Conservation (phyloP, 2,888 invertebrate genomes). For the Noctua comes region DNA sequence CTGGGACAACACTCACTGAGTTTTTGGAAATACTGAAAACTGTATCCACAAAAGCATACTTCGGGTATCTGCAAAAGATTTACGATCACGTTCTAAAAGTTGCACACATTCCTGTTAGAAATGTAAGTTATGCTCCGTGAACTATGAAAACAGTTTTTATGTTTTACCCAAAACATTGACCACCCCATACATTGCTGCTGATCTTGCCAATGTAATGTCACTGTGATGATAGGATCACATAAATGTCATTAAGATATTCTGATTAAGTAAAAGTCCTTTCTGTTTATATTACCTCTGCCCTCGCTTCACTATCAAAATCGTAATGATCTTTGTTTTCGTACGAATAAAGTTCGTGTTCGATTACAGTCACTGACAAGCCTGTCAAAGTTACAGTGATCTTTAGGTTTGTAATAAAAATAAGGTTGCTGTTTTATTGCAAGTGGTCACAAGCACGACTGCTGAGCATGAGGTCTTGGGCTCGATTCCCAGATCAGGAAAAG, state of each 20-base stretch:
- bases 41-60: constrained; percentile 77
- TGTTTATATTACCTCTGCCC: not conserved
- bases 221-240: not conserved
- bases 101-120: constrained; percentile 92
- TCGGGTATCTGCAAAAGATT: constrained; percentile 90
- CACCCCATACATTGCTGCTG: not conserved
- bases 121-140: constrained; percentile 86
- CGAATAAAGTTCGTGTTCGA: too few species aligned
- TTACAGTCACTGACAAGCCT: too few species aligned
- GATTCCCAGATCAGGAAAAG: too few species aligned
- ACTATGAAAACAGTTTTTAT: not conserved
- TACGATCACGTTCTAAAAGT: constrained; percentile 91
- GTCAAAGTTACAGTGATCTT: too few species aligned
- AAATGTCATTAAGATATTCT: not conserved
- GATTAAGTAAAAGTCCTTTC: not conserved
- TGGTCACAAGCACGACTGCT: too few species aligned
- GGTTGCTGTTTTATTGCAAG: too few species aligned
- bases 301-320: not conserved
- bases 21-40: constrained; percentile 84
- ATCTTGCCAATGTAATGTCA: not conserved
- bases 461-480: too few species aligned
- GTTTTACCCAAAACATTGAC: not conserved
- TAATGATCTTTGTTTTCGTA: not conserved
- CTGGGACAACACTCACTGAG: constrained; percentile 88
- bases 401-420: too few species aligned